phyloP scores from a whole-genome alignment of 2,888 invertebrate species.

The Pomacea canaliculata region DNA sequence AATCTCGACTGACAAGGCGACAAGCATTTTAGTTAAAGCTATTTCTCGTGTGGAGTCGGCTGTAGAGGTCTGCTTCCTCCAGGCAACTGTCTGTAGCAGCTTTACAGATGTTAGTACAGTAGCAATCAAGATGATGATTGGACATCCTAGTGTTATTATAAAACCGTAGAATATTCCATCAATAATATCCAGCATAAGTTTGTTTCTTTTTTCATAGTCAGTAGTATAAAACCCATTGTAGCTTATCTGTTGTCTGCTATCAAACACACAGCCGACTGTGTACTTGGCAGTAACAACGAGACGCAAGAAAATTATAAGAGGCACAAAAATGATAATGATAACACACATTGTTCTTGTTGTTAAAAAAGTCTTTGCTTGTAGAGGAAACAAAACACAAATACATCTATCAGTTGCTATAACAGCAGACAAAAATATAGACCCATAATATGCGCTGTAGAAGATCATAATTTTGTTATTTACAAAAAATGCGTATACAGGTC shows the following conservation, averaged over 20 bases:
- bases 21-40: conserved; percentile 2
- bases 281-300: background rate
- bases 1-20: background rate
- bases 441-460: too few species aligned
- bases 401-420: background rate
- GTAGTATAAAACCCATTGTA: background rate
- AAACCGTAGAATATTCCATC: background rate
- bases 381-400: conserved; percentile 1
- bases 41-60: background rate
- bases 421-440: background rate
- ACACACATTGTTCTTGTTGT: background rate
- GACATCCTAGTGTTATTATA: background rate
- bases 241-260: background rate
- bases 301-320: background rate
- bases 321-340: background rate
- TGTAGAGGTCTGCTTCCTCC: background rate
- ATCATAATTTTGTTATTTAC: too few species aligned
- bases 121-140: background rate
- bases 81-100: background rate
- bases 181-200: background rate
- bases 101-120: background rate
- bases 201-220: background rate
- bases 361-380: background rate
- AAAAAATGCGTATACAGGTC: too few species aligned
- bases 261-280: background rate